Base-by-base conservation (phyloP, 1,140 invertebrate species). In the Adelges cooleyi region DNA sequence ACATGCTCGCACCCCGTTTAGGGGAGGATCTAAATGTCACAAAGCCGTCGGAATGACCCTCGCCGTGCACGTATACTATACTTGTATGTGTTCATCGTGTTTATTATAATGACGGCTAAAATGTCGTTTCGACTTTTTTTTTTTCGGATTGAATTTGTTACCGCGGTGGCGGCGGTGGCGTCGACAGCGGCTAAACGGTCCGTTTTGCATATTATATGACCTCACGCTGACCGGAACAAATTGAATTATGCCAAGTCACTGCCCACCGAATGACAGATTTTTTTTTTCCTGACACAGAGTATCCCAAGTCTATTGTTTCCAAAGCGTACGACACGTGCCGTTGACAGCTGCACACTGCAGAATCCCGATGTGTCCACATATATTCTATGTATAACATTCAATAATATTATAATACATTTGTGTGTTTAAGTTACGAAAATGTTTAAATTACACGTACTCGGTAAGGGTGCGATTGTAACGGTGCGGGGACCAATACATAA, bases 141-240 rank as follows among this genome's bases (percentile, higher is more conserved):
- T 33, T 13, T 29, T 46, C 23, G 11, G 56, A 46, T 46, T 46
- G 56, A 62, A 22, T 46, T 33, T 15, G 17, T 33, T 42, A 25
- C 36, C 18, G 29, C 17, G 49, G 27, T 13, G 51, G 27, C 5
- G 52, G 53, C 38, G 29, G 29, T 33, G 29, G 22, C 20, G 52
- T 20, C 29, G 51, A 29, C 11, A 29, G 51, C 5, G 52, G 53
- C 53, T 59, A 59, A 59, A 46, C 56, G 42, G 56, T 42, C 46
- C 54, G 54, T 59, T 59, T 33, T 25, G 53, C 53, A 59, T 44
- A 56, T 10, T 20, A 25, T 38, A 46, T 48, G 42, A 62, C 25
- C 56, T 46, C 56, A 48, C 56, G 56, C 56, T 62, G 56, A 62
- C 56, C 56, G 56, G 56, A 48, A 62, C 56, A 62, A 62, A 62